Percentiles rank a stretch among this genome's conserved stretches.
Conservation (phyloP, 2,888 invertebrate genomes). For the Drosophila crucigera region DNA sequence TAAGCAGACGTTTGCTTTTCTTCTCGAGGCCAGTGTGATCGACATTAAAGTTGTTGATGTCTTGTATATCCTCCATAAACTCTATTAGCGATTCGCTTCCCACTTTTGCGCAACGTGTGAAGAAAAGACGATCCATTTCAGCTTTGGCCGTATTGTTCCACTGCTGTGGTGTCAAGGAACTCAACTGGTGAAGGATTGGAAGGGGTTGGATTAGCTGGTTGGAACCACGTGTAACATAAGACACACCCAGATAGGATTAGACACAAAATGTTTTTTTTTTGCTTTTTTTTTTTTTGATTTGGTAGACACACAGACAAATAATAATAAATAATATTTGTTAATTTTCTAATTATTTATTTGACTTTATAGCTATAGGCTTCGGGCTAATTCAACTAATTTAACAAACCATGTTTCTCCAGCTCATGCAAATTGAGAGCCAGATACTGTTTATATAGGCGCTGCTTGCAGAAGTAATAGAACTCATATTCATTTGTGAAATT, state of each 20-base stretch:
- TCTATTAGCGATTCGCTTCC: conserved; percentile 96
- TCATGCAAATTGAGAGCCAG: conserved; percentile 86
- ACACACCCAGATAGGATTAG: conserved; percentile 57
- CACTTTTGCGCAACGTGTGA: conserved; percentile 95
- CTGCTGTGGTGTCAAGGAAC: conserved; percentile 51
- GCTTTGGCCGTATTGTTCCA: conserved; percentile 93
- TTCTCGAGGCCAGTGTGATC: conserved; percentile 86
- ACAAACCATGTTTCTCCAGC: conserved; percentile 61
- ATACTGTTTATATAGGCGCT: conserved; percentile 92
- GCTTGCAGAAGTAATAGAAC: conserved; percentile 94
- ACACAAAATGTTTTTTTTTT: conserved; percentile 31
- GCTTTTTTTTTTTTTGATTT: not conserved
- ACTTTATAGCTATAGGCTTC: conserved; percentile 1
- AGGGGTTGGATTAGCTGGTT: conserved; percentile 18
- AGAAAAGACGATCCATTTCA: conserved; percentile 91
- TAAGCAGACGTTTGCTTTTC: conserved; percentile 69
- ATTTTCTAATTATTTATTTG: not conserved
- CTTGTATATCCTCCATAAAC: conserved; percentile 71
- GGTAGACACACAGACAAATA: conserved; percentile 7
- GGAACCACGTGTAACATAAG: not conserved
- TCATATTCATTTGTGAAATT: conserved; percentile 95
- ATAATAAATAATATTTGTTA: not conserved
- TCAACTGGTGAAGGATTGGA: conserved; percentile 49
- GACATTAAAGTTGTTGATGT: conserved; percentile 86
- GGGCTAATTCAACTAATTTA: conserved; percentile 36